A percentile compares a stretch with the other conserved stretches of the same genome.
phyloP scores from a whole-genome alignment of 2,888 invertebrate species.

The Dorcus hopei region DNA sequence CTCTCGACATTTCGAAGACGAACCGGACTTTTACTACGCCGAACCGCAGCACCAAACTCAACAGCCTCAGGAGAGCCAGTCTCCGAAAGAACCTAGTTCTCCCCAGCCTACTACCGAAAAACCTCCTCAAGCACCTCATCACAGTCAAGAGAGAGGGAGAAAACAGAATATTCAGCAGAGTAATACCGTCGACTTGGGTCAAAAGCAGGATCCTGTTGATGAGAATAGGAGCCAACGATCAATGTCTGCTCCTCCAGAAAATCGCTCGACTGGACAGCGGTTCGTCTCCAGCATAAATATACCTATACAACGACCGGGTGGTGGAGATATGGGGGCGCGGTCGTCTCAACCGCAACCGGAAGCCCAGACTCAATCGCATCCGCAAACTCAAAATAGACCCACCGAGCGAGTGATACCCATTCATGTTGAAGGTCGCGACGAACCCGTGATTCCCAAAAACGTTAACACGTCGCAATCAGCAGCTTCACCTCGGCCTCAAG shows the following conservation, averaged over 20 bases:
- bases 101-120: slow-evolving; percentile 32
- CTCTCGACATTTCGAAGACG: slow-evolving; percentile 17
- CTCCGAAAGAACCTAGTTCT: slow-evolving; percentile 31
- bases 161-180: slow-evolving; percentile 49
- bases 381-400: slow-evolving; percentile 42
- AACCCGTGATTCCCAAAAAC: slow-evolving; percentile 69
- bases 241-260: slow-evolving; percentile 76
- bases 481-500: slow-evolving; percentile 26
- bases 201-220: slow-evolving; percentile 59
- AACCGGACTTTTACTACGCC: slow-evolving; percentile 17
- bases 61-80: not conserved
- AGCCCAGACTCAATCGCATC: slow-evolving; percentile 25
- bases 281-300: slow-evolving; percentile 45
- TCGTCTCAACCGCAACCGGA: slow-evolving; percentile 19
- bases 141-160: slow-evolving; percentile 28
- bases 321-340: slow-evolving; percentile 9
- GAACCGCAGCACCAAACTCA: not conserved
- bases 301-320: slow-evolving; percentile 33
- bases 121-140: slow-evolving; percentile 33
- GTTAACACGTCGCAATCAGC: slow-evolving; percentile 24
- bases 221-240: slow-evolving; percentile 65
- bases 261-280: slow-evolving; percentile 35
- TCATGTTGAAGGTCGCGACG: slow-evolving; percentile 80
- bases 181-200: slow-evolving; percentile 78
- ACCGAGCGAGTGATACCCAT: slow-evolving; percentile 83